Base-by-base conservation (phyloP, 2,113 vertebrate genomes). In the Passer domesticus region DNA sequence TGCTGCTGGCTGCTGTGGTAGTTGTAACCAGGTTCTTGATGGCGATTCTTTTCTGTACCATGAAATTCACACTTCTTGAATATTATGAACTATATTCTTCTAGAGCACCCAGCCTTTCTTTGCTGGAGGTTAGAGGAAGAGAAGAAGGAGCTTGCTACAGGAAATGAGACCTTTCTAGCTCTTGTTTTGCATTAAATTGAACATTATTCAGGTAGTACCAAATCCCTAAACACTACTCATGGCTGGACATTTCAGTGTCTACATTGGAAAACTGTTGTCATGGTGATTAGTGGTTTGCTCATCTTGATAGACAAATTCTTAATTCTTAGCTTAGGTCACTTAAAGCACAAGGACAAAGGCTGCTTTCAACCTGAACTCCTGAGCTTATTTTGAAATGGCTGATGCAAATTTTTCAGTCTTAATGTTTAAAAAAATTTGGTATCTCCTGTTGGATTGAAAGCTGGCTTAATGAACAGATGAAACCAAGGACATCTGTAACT, bases 41-140 rank as follows among this genome's bases (percentile, higher is more conserved):
- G 24, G 30, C 44, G 33, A 31, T n/a, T 64, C 15, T 90, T 73
- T 64, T 69, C 31, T 68, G 19, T 35, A 31, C 46, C 2, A 4
- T 7, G 35, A 7, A 53, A 66, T 25, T 37, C 2, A 1, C 2
- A 4, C 2, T 41, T 0, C 39, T 70, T 53, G 52, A 31, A 19
- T 11, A 53, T 11, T 53, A 6, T 11, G 19, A 28, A 30, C 31
- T 31, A 17, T 53, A 5, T 53, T 11, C 17, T 19, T 53, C 31
- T 30, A 30, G 7, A 72, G 33, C 5, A 53, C 5, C 8, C 30
- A 60, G 10, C 9, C 37, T 73, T 56, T 25, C 41, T 93, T 59
- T 83, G 31, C 18, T 83, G 7, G 31, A 72, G 9, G 24, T 27
- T 62, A 46, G 46, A 50, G 53, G 31, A 46, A 43, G n/a, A n/a